Conservation (phyloP, 2,888 invertebrate genomes). For the Dioctria linearis region DNA sequence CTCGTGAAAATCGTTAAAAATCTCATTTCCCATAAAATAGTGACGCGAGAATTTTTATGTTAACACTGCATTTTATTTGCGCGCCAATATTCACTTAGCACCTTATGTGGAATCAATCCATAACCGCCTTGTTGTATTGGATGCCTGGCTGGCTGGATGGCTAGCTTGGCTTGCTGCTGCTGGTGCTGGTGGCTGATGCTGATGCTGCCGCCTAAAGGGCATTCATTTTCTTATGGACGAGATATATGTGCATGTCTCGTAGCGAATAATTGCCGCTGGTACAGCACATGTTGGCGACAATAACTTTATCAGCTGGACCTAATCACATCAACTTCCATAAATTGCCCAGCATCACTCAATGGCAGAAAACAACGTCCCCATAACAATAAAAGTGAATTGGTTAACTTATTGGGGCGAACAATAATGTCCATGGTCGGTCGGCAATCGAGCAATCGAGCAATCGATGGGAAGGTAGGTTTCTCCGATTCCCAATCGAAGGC, state of each 20-base stretch:
- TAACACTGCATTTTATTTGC: constrained; percentile 36
- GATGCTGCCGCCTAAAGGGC: constrained; percentile 1
- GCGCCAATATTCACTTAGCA: constrained; percentile 28
- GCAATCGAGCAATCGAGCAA: too few relatives aligned
- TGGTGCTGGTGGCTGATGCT: too few relatives aligned
- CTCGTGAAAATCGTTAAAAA: not conserved
- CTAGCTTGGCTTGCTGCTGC: too few relatives aligned
- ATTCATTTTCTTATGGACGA: not conserved
- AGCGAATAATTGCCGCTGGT: constrained; percentile 23
- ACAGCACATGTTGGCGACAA: constrained; percentile 39
- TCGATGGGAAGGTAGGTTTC: constrained; percentile 36
- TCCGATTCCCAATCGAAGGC: constrained; percentile 46
- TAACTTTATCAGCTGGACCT: constrained; percentile 51
- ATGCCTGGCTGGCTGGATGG: too few relatives aligned
- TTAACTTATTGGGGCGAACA: constrained; percentile 57
- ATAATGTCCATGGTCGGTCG: constrained; percentile 36
- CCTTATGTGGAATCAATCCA: constrained; percentile 44
- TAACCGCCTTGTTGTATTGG: not conserved
- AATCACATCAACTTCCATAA: constrained; percentile 50
- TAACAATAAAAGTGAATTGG: constrained; percentile 61
- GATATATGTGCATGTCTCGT: not conserved
- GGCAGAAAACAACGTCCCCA: constrained; percentile 44
- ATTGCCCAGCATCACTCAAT: constrained; percentile 46
- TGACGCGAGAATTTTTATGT: constrained; percentile 29
- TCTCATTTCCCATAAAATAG: constrained; percentile 1